Conservation (phyloP, 2,797 vertebrate species). For the Craterocephalus amniculus region DNA sequence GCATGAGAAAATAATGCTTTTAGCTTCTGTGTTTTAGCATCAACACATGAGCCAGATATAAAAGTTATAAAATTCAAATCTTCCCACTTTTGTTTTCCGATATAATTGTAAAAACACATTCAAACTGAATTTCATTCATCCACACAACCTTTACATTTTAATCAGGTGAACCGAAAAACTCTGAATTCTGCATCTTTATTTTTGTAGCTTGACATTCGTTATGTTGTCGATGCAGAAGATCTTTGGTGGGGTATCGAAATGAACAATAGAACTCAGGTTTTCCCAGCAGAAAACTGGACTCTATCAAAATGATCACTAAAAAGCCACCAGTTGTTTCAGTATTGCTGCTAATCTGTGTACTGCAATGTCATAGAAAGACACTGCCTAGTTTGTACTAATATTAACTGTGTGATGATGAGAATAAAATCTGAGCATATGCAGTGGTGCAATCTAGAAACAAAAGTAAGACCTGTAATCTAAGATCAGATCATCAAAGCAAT, state of each 20-base stretch:
- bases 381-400: background rate
- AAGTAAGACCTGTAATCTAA: constrained; percentile 6
- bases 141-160: background rate
- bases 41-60: background rate
- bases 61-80: no score
- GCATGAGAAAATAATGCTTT: background rate
- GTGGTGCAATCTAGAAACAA: constrained; percentile 14
- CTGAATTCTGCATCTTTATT: background rate
- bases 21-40: background rate
- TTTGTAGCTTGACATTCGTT: background rate
- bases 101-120: no score
- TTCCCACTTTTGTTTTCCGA: no score
- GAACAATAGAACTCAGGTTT: background rate
- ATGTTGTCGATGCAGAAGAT: background rate
- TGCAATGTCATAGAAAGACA: background rate
- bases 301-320: background rate
- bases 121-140: background rate
- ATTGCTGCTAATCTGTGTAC: background rate
- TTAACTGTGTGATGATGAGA: background rate
- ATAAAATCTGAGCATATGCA: background rate
- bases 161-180: background rate
- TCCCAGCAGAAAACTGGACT: background rate
- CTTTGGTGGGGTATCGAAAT: background rate
- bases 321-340: background rate
- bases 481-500: background rate